Evolutionary conservation across 1,140 invertebrate genomes (phyloP).

Genomic region (Protaetia brevitarsis): DNA sequence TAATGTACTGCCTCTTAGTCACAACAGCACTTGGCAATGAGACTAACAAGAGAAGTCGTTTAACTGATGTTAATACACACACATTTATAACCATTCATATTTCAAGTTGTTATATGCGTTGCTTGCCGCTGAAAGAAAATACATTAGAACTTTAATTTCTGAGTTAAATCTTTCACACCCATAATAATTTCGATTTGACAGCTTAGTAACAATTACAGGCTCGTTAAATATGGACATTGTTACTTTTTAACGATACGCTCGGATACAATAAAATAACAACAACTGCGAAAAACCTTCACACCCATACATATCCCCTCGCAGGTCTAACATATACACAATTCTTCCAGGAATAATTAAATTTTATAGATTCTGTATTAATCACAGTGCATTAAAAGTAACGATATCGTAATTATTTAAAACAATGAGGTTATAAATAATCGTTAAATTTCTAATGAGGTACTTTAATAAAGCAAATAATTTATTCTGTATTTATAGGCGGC

Average conservation of each 20-base stretch:
- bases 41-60: no score
- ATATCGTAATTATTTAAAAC: slow-evolving; percentile 23
- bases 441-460: slow-evolving; percentile 23
- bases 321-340: background rate
- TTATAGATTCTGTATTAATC: slow-evolving; percentile 15
- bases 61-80: no score
- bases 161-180: background rate
- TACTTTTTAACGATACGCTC: background rate
- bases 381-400: slow-evolving; percentile 10
- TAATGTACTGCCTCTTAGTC: no score
- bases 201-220: background rate
- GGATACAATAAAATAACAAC: background rate
- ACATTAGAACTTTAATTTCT: background rate
- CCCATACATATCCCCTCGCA: background rate
- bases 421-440: slow-evolving; percentile 21
- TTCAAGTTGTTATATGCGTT: background rate
- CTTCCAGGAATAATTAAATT: slow-evolving; percentile 7
- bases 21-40: no score
- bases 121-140: background rate
- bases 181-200: background rate
- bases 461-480: slow-evolving; percentile 23
- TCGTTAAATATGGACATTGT: background rate
- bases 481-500: slow-evolving; percentile 4
- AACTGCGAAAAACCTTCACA: background rate
- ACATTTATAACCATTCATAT: no score